Base-by-base conservation (phyloP, 2,888 invertebrate species). In the Ecliptopera silaceata region DNA sequence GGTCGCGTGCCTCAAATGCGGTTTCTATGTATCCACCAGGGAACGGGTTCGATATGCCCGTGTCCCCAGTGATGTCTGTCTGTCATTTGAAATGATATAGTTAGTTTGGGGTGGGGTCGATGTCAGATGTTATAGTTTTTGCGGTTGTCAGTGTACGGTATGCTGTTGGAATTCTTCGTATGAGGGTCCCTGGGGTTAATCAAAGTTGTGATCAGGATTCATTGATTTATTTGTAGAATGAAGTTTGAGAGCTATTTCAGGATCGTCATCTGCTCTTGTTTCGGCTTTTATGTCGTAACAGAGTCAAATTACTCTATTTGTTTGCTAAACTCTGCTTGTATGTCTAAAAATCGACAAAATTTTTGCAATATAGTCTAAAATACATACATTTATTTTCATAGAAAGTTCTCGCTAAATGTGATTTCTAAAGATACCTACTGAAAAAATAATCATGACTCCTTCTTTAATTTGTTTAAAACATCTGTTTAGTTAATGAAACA, bases 11-110 rank as follows among this genome's bases (percentile, higher is more conserved):
- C 71, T 64, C 76, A 80, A 84, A 84, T 85, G 86, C 69, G 80
- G 81, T 83, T 81, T 79, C 77, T 55, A 50, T 85, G 85, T 85
- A 80, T 65, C 59, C 84, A 66, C 82, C 10, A 29, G 84, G 82
- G 85, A 77, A 58, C 50, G 70, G 74, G 77, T 71, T 77, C 75
- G 74, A 71, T 75, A 70, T 74, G 71, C 75, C 18, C 58, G 63
- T 54, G 60, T 72, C 72, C 72, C 75, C 45, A 45, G 74, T 59
- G 76, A 66, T 69, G 57, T 49, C 55, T 56, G 65, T 61, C 66
- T 56, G 63, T 65, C 65, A 52, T 56, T 52, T 43, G 54, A 54
- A 54, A 59, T 55, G 51, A 51, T 56, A 55, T 47, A 56, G 49
- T 47, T 61, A 58, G 55, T 58, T 57, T 39, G 55, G 60, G 54